A percentile compares a stretch with the other conserved stretches of the same genome.
These are phyloP conservation scores for Drosophila ohnishii DNA, from an alignment of 1,140 invertebrate species.

Conservation along the genomic window DNA sequence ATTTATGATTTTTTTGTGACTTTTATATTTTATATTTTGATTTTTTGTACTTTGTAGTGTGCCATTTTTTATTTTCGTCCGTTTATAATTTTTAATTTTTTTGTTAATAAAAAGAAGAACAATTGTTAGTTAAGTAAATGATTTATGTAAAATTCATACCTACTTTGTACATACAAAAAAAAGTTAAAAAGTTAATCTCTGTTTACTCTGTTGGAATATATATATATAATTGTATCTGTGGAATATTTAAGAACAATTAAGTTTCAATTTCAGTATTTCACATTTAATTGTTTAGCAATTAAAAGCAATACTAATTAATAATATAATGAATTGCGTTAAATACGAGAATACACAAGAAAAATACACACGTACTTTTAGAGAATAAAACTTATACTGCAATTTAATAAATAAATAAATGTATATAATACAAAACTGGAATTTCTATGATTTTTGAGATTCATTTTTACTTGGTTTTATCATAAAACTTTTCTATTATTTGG, in stretches of 20 bases:
- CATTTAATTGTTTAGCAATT: conserved; percentile 46
- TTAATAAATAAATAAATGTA: conserved; percentile 65
- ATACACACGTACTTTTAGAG: conserved; percentile 44
- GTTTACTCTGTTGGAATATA: conserved; percentile 14
- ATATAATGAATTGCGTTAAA: conserved; percentile 12
- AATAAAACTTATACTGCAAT: conserved; percentile 58
- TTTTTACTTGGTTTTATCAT: neutral
- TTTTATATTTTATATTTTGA: conserved; percentile 10
- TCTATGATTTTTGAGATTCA: neutral
- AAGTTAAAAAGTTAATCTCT: conserved; percentile 15
- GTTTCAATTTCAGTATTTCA: conserved; percentile 64
- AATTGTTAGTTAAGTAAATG: conserved; percentile 22
- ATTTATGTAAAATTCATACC: conserved; percentile 20
- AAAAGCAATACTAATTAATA: conserved; percentile 65
- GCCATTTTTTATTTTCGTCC: conserved; percentile 56
- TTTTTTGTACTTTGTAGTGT: conserved; percentile 57
- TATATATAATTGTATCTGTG: conserved; percentile 6
- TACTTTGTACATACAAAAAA: conserved; percentile 59
- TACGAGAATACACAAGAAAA: conserved; percentile 28
- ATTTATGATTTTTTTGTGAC: conserved; percentile 18
- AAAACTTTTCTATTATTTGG: neutral
- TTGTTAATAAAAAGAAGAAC: conserved; percentile 16
- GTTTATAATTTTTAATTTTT: conserved; percentile 22
- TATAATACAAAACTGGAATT: conserved; percentile 55
- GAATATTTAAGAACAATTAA: conserved; percentile 37